Base-by-base conservation (phyloP, 2,888 invertebrate species). In the Dione vanillae region DNA sequence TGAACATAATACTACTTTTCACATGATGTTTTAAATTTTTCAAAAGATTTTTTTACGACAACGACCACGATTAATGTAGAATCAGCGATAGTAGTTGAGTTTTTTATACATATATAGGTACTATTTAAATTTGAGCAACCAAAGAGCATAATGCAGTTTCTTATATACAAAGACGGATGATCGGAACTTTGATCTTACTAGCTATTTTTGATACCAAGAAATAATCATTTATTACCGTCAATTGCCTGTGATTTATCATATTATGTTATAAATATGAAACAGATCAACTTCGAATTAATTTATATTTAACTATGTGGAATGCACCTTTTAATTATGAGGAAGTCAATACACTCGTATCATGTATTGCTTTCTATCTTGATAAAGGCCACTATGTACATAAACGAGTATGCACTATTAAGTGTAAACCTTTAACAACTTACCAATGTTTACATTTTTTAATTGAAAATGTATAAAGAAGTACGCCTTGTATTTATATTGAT, bases 321-420 rank as follows among this genome's bases (percentile, higher is more conserved):
- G 52, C 14, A 12, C 52, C 20, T 27, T 52, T 14, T 6, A 52
- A 41, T 3, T 12, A 41, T 14, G 20, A 40, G 58, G 41, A 41
- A 59, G 14, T 59, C 40, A 59, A 59, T 20, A 52, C 14, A 14
- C 40, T 11, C n/a, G 8, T 51, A 51, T n/a, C n/a, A n/a, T n/a
- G n/a, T 16, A 19, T 40, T 58, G 12, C 58, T 58, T 58, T 58
- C 58, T 58, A 58, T 19, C 9, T 8, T 6, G 19, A 19, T 58
- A 41, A 58, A 58, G 58, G 58, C 9, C 58, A 7, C 19, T 7
- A 19, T 58, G 16, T 58, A 19, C 12, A 37, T 7, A 8, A 27
- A 27, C 19, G 2, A 14, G 11, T 12, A 27, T 1, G 14, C 27
- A 1, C 27, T 52, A 54, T 54, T 54, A 35, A n/a, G 9, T 35